Conservation (phyloP, 2,888 invertebrate genomes). For the Sycophila texana region DNA sequence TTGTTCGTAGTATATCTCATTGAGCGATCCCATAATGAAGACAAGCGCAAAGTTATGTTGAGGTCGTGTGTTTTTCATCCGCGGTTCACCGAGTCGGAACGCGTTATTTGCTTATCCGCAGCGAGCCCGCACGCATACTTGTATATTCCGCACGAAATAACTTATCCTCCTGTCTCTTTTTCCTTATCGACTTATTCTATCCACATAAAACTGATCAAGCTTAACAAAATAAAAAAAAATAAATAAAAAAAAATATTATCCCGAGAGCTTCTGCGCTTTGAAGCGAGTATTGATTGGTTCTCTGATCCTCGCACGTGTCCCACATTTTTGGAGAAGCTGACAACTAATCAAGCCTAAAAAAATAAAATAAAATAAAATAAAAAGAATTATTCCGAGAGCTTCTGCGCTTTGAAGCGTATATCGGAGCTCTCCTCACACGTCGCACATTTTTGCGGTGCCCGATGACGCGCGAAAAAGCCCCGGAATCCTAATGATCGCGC, state of each 20-base stretch:
- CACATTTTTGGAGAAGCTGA: neutral
- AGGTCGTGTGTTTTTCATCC: conserved; percentile 25
- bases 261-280: too few species aligned
- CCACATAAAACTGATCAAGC: neutral
- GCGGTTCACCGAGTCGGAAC: conserved; percentile 29
- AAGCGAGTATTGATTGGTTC: too few species aligned
- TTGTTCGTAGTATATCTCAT: neutral
- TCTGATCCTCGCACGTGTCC: neutral
- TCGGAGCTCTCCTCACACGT: neutral
- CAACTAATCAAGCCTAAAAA: neutral
- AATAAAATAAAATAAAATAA: neutral
- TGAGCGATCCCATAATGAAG: neutral
- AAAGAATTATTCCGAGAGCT: neutral
- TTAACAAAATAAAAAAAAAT: conserved; percentile 14
- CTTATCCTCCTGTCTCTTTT: conserved; percentile 16
- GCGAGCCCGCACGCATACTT: neutral
- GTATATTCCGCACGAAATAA: neutral
- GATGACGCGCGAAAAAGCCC: neutral
- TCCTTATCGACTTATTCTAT: conserved; percentile 26
- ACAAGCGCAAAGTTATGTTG: conserved; percentile 6
- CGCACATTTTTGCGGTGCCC: too few species aligned
- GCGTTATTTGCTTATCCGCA: conserved; percentile 42
- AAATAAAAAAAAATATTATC: too few species aligned
- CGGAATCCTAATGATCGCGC: neutral
- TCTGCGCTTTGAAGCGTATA: neutral